Base-by-base conservation (phyloP, 23 tunicate species). In the Halocynthia aurantium region DNA sequence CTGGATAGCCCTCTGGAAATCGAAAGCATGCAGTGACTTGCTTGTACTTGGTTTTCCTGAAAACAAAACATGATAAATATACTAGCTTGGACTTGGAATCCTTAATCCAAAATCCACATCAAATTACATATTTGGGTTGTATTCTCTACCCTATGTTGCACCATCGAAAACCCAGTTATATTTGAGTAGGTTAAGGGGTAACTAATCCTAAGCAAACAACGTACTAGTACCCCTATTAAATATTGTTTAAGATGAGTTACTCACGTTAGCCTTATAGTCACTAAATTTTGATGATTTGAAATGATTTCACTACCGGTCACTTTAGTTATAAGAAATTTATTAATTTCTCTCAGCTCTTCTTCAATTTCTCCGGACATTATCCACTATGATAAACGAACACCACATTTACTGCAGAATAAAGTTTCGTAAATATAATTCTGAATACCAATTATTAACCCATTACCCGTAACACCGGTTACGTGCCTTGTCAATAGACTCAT, bases 11-110 rank as follows among this genome's bases (percentile, higher is more conserved):
- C 53, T 80, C 31, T 7, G 92, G 98, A 79, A 93, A 83, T 61
- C 87, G 98, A 7, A 89, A 75, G 73, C 88, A 89, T 68, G 80
- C 96, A 40, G 85, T 89, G 18, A 89, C 55, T 21, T 80, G 82
- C 69, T 87, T 84, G 70, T 73, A 73, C 70, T 80, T 84, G 19
- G 96, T 89, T 70, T 89, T 89, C 57, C 86, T 87, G 76, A 62
- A 61, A 77, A 49, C 6, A 62, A 68, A 31, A 15, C 60, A 9
- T 40, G 13, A 76, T 49, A 8, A 54, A 58, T 56, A 76, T 40
- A 19, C 5, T 44, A 61, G 20, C 0, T 51, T 31, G 44, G 44
- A 31, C 44, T 31, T 31, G 44, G 44, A 31, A 31, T 4, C 44
- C 44, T 31, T 4, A 31, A 31, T 0, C 44, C 44, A 1, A 31